phyloP scores from a whole-genome alignment of 2,113 vertebrate genomes.

The Malurus elegans region DNA sequence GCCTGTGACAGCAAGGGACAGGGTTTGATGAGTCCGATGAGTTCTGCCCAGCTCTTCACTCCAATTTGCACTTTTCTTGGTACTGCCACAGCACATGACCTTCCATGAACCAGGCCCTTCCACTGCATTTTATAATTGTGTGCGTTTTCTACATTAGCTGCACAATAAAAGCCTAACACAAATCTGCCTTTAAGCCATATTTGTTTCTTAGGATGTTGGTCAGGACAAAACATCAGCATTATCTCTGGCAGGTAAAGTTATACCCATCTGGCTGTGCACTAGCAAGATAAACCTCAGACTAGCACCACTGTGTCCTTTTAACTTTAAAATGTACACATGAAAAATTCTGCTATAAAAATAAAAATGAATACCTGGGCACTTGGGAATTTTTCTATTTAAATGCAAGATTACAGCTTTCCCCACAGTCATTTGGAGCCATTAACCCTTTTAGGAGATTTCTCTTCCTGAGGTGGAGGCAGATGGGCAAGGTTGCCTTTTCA shows the following conservation, averaged over 20 bases:
- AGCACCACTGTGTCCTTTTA: neutral
- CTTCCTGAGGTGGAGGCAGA: neutral
- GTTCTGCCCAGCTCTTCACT: neutral
- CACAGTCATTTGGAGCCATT: neutral
- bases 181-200: neutral
- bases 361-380: neutral
- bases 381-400: constrained; percentile 20
- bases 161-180: neutral
- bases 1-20: neutral
- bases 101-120: neutral
- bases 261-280: neutral
- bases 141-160: neutral
- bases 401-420: neutral
- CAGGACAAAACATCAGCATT: neutral
- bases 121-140: neutral
- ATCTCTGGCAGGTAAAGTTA: neutral
- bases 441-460: constrained; percentile 1
- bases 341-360: neutral
- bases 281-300: neutral
- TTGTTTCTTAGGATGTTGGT: neutral
- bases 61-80: neutral
- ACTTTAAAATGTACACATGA: neutral
- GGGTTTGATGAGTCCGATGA: neutral
- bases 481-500: neutral
- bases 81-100: neutral